Evolutionary conservation across 2,113 vertebrate genomes (phyloP).

Genomic region (Parotia lawesii): DNA sequence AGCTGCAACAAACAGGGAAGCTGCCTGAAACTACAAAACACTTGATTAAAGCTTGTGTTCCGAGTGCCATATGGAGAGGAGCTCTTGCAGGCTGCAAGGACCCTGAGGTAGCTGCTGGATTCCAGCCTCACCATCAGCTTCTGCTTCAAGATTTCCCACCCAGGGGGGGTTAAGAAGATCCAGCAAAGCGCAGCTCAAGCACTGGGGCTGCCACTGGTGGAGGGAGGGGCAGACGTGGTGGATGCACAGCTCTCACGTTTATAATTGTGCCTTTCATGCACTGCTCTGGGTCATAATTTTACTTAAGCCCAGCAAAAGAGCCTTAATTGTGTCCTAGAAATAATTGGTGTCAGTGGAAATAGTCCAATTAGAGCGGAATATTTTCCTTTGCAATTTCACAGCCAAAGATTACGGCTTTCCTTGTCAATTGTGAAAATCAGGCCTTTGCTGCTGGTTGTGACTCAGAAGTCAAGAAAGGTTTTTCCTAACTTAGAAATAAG

Average conservation of each 20-base stretch:
- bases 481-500: background rate
- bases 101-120: background rate
- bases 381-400: conserved; percentile 19
- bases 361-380: conserved; percentile 56
- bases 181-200: background rate
- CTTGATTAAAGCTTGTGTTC: background rate
- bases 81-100: background rate
- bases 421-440: conserved; percentile 8
- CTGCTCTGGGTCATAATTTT: conserved; percentile 38
- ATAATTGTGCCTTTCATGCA: conserved; percentile 7
- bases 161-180: background rate
- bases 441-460: background rate
- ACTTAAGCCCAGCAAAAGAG: conserved; percentile 46
- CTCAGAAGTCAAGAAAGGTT: conserved; percentile 7
- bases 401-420: conserved; percentile 7
- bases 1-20: background rate
- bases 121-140: background rate
- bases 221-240: background rate
- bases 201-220: rapidly evolving
- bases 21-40: background rate
- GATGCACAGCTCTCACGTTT: background rate
- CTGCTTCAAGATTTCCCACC: background rate
- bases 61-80: background rate
- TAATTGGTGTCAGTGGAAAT: conserved; percentile 66
- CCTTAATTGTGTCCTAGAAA: conserved; percentile 59